These are phyloP conservation scores for Haemorhous mexicanus DNA, from an alignment of 2,113 vertebrate genomes.

Conservation along the genomic window DNA sequence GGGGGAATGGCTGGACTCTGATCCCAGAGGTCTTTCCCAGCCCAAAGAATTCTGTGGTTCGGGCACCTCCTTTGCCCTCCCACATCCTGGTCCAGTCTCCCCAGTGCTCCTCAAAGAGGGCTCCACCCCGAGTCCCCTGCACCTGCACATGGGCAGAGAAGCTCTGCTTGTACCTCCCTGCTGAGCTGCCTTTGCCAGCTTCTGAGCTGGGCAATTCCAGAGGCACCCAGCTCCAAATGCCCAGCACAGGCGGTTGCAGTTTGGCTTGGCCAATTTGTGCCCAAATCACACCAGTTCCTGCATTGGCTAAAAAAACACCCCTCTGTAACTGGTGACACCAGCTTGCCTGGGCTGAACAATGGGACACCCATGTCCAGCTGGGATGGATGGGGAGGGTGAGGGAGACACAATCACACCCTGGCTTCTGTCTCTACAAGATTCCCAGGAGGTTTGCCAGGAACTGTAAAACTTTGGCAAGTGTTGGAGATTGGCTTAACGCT, in stretches of 20 bases:
- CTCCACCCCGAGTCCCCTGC: not conserved
- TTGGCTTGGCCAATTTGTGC: not conserved
- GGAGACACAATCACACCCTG: not conserved
- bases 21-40: not conserved
- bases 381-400: not conserved
- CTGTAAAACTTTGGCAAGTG: slow-evolving; percentile 22
- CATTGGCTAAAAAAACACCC: fast-evolving
- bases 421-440: not conserved
- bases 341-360: not conserved
- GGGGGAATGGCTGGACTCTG: not conserved
- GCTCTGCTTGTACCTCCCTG: not conserved
- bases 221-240: not conserved
- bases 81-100: not conserved
- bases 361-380: not conserved
- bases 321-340: fast-evolving
- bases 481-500: not conserved
- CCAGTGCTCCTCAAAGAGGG: not conserved
- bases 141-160: not conserved
- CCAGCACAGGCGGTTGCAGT: not conserved
- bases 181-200: not conserved
- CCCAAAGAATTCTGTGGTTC: not conserved
- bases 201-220: not conserved
- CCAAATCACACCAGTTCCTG: fast-evolving
- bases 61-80: not conserved
- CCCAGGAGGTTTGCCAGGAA: not conserved